phyloP scores from a whole-genome alignment of 2,888 invertebrate genomes.

The Parascotia fuliginaria region DNA sequence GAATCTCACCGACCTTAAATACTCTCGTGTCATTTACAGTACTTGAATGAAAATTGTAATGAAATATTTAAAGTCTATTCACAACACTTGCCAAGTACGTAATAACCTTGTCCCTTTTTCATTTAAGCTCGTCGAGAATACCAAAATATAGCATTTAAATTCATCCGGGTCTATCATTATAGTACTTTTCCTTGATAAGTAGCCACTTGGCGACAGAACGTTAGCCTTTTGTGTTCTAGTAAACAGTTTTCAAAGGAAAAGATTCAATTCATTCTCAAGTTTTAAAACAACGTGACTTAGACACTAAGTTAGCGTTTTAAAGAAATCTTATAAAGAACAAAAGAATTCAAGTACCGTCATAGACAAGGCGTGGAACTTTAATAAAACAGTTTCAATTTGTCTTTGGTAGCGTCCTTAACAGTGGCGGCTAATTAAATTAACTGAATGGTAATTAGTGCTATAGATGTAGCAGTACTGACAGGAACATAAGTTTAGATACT shows the following conservation, averaged over 20 bases:
- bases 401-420: constrained; percentile 42
- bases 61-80: constrained; percentile 1
- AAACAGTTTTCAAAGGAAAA: constrained; percentile 52
- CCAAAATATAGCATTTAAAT: constrained; percentile 42
- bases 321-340: constrained; percentile 53
- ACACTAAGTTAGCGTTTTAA: constrained; percentile 58
- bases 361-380: constrained; percentile 58
- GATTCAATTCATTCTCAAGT: constrained; percentile 59
- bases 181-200: constrained; percentile 40
- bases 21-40: constrained; percentile 1
- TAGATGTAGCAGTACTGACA: constrained; percentile 29
- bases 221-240: constrained; percentile 51
- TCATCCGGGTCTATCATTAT: constrained; percentile 42
- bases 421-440: constrained; percentile 41
- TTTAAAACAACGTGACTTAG: constrained; percentile 56
- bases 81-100: constrained; percentile 2
- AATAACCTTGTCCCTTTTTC: constrained; percentile 27
- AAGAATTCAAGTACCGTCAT: constrained; percentile 51
- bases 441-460: constrained; percentile 28
- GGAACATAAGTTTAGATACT: too few relatives aligned
- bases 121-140: constrained; percentile 29
- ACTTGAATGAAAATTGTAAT: neutral
- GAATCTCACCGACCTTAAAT: too few relatives aligned
- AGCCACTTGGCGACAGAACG: constrained; percentile 46
- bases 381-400: constrained; percentile 58